A percentile compares a stretch with the other conserved stretches of the same genome.
phyloP scores from a whole-genome alignment of 2,797 vertebrate genomes.

The Babyrousa celebensis region DNA sequence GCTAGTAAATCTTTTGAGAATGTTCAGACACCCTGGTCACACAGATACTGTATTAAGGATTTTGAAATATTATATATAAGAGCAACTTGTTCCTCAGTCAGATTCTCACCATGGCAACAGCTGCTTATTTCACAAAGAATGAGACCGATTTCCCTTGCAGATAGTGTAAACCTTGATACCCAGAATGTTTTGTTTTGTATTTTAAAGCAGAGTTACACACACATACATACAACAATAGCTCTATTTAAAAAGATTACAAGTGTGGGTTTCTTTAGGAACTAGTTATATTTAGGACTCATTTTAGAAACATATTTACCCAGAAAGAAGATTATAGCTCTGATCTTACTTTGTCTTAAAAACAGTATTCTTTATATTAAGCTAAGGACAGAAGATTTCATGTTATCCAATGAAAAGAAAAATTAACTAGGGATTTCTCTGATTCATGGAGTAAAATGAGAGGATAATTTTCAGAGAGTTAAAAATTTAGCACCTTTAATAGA shows the following conservation, averaged over 20 bases:
- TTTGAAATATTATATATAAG: conserved; percentile 58
- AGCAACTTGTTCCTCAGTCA: conserved; percentile 66
- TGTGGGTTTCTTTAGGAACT: conserved; percentile 15
- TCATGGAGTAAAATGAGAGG: neutral
- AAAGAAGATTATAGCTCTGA: neutral
- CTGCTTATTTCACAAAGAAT: conserved; percentile 67
- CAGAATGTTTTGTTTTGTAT: conserved; percentile 10
- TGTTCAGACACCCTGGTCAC: neutral
- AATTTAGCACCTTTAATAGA: neutral
- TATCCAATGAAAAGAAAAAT: neutral
- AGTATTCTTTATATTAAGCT: neutral
- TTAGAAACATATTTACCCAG: conserved; percentile 31
- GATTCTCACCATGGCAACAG: conserved; percentile 71
- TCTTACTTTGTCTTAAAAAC: neutral
- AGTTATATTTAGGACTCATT: conserved; percentile 39
- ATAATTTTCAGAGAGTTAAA: neutral
- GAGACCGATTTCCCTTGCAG: conserved; percentile 21
- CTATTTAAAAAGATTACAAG: conserved; percentile 47
- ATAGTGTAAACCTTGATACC: conserved; percentile 5
- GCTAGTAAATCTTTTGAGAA: conserved; percentile 47
- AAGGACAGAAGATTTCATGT: neutral
- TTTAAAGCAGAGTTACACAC: neutral
- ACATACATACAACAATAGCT: neutral
- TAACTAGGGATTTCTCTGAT: conserved; percentile 9
- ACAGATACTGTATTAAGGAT: conserved; percentile 46